Percentiles rank a stretch among this genome's conserved stretches.
Evolutionary conservation across 1,140 invertebrate species (phyloP).

Genomic region (Ylistrum balloti): DNA sequence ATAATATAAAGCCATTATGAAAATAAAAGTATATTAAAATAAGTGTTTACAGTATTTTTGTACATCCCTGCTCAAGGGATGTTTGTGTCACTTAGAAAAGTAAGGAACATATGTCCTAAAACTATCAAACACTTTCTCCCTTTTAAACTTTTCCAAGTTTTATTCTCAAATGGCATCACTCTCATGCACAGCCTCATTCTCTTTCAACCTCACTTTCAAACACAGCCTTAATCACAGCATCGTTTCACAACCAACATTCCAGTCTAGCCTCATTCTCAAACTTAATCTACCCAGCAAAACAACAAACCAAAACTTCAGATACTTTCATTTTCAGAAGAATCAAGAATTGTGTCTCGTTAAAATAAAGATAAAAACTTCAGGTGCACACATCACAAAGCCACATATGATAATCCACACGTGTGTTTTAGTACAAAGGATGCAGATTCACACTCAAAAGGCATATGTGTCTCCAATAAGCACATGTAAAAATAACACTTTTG

Average conservation of each 20-base stretch:
- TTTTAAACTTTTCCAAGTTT: neutral
- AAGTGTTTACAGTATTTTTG: neutral
- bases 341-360: neutral
- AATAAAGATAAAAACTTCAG: neutral
- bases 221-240: neutral
- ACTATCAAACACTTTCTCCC: neutral
- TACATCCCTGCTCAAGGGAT: neutral
- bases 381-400: neutral
- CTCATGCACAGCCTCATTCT: neutral
- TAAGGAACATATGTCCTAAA: neutral
- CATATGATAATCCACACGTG: neutral
- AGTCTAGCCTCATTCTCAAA: neutral
- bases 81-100: neutral
- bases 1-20: neutral
- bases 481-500: neutral
- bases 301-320: too few relatives aligned
- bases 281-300: neutral
- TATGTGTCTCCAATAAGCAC: neutral
- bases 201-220: neutral
- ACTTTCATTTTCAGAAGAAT: neutral
- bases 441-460: constrained; percentile 11
- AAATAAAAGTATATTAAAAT: neutral
- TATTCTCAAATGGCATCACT: neutral
- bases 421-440: neutral
- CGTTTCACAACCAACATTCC: neutral